Evolutionary conservation across 2,797 vertebrate genomes (phyloP).

Genomic region (Percopsis omiscomaycus): DNA sequence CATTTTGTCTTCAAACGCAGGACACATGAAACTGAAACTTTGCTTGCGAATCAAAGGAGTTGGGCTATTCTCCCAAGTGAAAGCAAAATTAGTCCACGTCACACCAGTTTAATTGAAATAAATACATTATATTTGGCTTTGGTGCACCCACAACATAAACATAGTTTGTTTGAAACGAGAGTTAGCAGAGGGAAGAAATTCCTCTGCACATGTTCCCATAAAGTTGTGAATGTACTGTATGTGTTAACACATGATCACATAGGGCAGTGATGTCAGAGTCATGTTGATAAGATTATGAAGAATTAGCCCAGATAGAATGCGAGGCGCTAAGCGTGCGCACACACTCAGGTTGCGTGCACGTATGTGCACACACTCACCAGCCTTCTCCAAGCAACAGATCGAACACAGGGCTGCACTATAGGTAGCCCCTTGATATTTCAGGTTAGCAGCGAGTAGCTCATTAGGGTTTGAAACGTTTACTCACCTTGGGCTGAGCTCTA

Average conservation of each 20-base stretch:
- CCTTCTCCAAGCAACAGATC: slow-evolving; percentile 24
- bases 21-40: too few species aligned
- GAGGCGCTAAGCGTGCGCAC: slow-evolving; percentile 21
- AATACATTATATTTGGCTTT: too few species aligned
- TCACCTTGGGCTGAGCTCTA: slow-evolving; percentile 97
- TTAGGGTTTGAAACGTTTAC: slow-evolving; percentile 36
- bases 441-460: too few species aligned
- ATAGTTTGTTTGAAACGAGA: too few species aligned
- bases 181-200: too few species aligned
- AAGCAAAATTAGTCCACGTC: too few species aligned
- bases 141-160: too few species aligned
- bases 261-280: slow-evolving; percentile 47
- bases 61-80: too few species aligned
- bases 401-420: slow-evolving; percentile 1
- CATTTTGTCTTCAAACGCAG: too few species aligned
- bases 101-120: too few species aligned
- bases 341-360: neutral
- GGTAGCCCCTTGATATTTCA: neutral
- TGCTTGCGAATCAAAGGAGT: too few species aligned
- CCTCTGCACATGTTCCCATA: neutral
- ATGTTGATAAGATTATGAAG: slow-evolving; percentile 56
- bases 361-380: too few species aligned
- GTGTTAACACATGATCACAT: slow-evolving; percentile 35
- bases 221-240: slow-evolving; percentile 27
- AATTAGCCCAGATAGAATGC: slow-evolving; percentile 48